Base-by-base conservation (phyloP, 2,888 invertebrate species). In the Artemia sinica region DNA sequence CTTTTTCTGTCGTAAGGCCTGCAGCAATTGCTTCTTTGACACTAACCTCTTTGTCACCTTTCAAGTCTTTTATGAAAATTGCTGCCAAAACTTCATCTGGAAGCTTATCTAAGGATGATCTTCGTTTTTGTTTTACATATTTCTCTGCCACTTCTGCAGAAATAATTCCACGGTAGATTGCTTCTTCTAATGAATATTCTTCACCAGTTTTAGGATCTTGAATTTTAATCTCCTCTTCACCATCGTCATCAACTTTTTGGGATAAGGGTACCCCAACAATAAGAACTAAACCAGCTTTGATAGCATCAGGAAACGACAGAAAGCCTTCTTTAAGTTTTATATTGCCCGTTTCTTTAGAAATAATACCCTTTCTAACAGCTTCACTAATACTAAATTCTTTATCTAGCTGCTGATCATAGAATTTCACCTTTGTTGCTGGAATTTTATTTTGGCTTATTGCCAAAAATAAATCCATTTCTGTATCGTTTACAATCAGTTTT, bases 121-220 rank as follows among this genome's bases (percentile, higher is more conserved):
- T 11, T 58, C 63, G 63, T 28, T 58, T 58, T 28, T 58, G 63
- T 28, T 58, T 58, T 8, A 58, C 68, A 18, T 71, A 71, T 6
- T 74, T 72, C 65, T 76, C 72, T 8, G 72, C 73, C 6, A 71
- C 72, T 13, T 73, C 72, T 11, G 82, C 82, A 71, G 80, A 86
- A 70, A 91, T 86, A 71, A 86, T 77, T 9, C 89, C 90, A 71
- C 85, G 82, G 75, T 87, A 84, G 73, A 89, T 84, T 5, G 92
- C 92, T 68, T 88, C 86, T 77, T 89, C 87, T 73, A 89, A 83
- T 1, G 88, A 87, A 72, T 91, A 81, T 75, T 85, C 84, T 76
- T 89, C 85, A 5, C 89, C 90, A 1, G 89, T 87, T 73, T 83
- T 84, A 0, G 92, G 90, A 78, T 93, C 91, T 69, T 76, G 76